These are phyloP conservation scores for Sebastes variabilis DNA, from an alignment of 2,797 vertebrate genomes.

Conservation along the genomic window DNA sequence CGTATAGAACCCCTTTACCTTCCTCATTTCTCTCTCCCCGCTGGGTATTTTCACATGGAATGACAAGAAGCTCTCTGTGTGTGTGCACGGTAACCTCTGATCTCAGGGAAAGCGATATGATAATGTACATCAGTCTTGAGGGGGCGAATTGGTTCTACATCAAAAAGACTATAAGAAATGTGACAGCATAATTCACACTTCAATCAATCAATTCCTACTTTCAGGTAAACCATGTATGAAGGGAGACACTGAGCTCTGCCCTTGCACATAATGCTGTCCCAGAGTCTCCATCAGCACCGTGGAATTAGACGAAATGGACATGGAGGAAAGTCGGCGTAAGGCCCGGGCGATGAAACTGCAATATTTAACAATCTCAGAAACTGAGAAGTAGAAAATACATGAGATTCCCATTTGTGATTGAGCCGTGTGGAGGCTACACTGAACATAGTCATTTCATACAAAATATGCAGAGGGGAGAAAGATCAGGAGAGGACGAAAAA, in stretches of 20 bases:
- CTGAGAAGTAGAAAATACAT: slow-evolving; percentile 11
- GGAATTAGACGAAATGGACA: slow-evolving; percentile 24
- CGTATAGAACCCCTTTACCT: background rate
- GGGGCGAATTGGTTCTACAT: slow-evolving; percentile 30
- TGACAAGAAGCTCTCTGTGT: background rate
- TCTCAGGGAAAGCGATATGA: slow-evolving; percentile 1
- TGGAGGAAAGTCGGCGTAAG: background rate
- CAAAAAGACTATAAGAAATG: slow-evolving; percentile 33
- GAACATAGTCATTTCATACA: slow-evolving; percentile 4
- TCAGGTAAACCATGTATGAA: slow-evolving; percentile 26
- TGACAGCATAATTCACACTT: slow-evolving; percentile 39
- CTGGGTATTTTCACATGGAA: slow-evolving; percentile 31
- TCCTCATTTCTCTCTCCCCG: slow-evolving; percentile 5
- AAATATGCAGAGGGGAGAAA: slow-evolving; percentile 6
- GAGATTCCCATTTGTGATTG: slow-evolving; percentile 6
- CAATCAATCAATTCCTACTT: slow-evolving; percentile 39
- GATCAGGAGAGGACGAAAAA: background rate
- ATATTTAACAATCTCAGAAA: background rate
- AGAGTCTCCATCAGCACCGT: slow-evolving; percentile 6
- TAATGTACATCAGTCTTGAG: slow-evolving; percentile 35
- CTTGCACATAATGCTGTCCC: background rate
- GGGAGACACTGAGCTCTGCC: slow-evolving; percentile 3
- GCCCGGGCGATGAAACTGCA: background rate
- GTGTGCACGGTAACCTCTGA: slow-evolving; percentile 7
- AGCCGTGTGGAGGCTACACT: background rate